Evolutionary conservation across 2,113 vertebrate species (phyloP).

Genomic region (Oreocharis arfaki): DNA sequence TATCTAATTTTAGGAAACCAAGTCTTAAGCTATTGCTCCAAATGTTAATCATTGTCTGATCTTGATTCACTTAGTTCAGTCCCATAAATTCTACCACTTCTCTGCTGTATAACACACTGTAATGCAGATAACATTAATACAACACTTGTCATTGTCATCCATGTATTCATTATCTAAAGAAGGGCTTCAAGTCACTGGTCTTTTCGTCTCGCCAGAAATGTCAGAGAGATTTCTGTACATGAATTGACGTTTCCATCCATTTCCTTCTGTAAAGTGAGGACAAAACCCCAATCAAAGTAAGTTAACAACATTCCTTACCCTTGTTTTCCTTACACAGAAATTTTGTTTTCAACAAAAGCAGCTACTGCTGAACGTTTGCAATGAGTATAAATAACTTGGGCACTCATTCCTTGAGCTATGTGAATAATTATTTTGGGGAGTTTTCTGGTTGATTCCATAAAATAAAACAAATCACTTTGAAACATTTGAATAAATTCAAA

Average conservation of each 20-base stretch:
- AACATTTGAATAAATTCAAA: neutral
- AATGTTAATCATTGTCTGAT: neutral
- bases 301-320: neutral
- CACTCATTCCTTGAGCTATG: neutral
- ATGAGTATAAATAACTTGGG: neutral
- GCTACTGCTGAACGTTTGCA: neutral
- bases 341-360: neutral
- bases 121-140: neutral
- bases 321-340: neutral
- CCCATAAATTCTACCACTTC: neutral
- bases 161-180: neutral
- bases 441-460: neutral
- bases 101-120: neutral
- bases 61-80: neutral
- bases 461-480: neutral
- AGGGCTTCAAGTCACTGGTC: neutral
- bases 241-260: neutral
- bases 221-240: neutral
- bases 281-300: neutral
- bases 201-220: neutral
- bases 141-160: neutral
- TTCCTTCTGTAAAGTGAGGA: neutral
- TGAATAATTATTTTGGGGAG: neutral
- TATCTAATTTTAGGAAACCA: neutral
- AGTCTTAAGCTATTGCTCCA: neutral